Evolutionary conservation across 2,113 vertebrate genomes (phyloP).

Genomic region (Pluvialis apricaria): DNA sequence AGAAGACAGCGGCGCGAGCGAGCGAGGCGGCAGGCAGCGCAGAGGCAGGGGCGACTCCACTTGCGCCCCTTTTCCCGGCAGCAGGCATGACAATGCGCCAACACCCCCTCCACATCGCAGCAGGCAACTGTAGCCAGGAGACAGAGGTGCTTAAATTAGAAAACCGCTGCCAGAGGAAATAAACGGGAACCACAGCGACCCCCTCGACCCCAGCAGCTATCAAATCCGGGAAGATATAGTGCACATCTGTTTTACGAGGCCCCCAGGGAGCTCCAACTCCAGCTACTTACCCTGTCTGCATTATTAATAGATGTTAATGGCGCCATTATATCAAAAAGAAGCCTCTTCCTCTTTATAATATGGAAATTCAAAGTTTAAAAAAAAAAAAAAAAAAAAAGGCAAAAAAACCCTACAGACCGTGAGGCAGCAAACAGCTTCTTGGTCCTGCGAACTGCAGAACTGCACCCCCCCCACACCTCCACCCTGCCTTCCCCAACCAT

Average conservation of each 20-base stretch:
- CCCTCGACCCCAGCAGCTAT: slow-evolving; percentile 71
- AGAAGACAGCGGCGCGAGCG: background rate
- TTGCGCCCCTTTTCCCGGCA: slow-evolving; percentile 15
- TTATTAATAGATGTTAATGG: slow-evolving; percentile 90
- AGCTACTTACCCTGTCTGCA: slow-evolving; percentile 81
- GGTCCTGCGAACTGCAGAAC: slow-evolving; percentile 41
- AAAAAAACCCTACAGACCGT: background rate
- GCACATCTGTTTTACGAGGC: slow-evolving; percentile 76
- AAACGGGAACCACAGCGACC: slow-evolving; percentile 72
- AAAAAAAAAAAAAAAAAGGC: background rate
- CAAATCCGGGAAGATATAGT: slow-evolving; percentile 75
- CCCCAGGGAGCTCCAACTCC: slow-evolving; percentile 67
- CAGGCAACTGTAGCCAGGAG: slow-evolving; percentile 58
- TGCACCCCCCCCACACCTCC: background rate
- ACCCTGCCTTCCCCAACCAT: background rate
- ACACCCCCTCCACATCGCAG: slow-evolving; percentile 27
- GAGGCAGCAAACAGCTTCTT: slow-evolving; percentile 21
- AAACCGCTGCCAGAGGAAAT: slow-evolving; percentile 69
- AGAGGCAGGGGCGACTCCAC: background rate
- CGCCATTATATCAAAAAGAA: slow-evolving; percentile 76
- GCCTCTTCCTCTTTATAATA: slow-evolving; percentile 71
- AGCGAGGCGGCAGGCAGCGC: background rate
- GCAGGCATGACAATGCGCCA: slow-evolving; percentile 30
- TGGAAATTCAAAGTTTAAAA: slow-evolving; percentile 57
- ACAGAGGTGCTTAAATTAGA: slow-evolving; percentile 68